Evolutionary conservation across 1,140 invertebrate species (phyloP).

Genomic region (Drosophila ercepeae): DNA sequence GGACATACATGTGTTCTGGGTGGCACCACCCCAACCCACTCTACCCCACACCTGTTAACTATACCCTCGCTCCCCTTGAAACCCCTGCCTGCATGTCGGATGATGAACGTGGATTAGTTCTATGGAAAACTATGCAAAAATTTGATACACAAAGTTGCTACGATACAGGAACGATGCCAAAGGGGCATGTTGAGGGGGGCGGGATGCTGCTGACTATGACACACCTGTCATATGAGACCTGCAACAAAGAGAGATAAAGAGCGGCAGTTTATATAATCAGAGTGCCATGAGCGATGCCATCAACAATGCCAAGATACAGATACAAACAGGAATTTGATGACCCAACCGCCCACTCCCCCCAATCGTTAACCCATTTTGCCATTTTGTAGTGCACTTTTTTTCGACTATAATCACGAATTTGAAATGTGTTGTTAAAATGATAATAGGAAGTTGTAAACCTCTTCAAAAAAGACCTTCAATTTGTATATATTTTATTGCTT

Average conservation of each 20-base stretch:
- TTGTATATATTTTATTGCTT: no score
- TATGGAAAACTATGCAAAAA: conserved; percentile 63
- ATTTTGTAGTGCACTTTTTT: not conserved
- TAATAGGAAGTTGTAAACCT: not conserved
- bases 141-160: conserved; percentile 50
- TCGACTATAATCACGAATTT: not conserved
- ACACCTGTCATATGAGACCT: conserved; percentile 38
- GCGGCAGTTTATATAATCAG: conserved; percentile 31
- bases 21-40: conserved; percentile 5
- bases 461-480: not conserved
- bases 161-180: conserved; percentile 2
- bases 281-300: conserved; percentile 17
- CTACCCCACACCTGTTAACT: conserved; percentile 11
- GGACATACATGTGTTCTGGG: conserved; percentile 57
- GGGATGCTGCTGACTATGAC: conserved; percentile 42
- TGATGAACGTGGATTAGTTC: conserved; percentile 46
- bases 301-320: conserved; percentile 20
- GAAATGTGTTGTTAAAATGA: no score
- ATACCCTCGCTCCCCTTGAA: not conserved
- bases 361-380: conserved; percentile 12
- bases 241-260: conserved; percentile 31
- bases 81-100: not conserved
- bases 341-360: not conserved
- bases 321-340: conserved; percentile 17
- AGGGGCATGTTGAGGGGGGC: not conserved